These are phyloP conservation scores for Venustaconcha ellipsiformis DNA, from an alignment of 1,140 invertebrate genomes.

Conservation along the genomic window DNA sequence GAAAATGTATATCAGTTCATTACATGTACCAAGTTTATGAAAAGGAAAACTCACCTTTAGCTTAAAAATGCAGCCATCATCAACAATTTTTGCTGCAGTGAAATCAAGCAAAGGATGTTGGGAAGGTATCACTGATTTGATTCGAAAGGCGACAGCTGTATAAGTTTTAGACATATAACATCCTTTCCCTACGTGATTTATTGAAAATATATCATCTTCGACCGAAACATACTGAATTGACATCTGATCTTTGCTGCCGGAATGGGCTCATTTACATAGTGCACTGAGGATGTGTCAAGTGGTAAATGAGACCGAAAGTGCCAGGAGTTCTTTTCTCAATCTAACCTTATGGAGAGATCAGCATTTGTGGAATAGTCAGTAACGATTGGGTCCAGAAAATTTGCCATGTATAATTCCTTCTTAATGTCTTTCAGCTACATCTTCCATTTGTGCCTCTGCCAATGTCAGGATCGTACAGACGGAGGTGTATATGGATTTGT, in stretches of 20 bases:
- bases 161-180: slow-evolving; percentile 27
- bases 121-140: slow-evolving; percentile 20
- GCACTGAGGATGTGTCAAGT: slow-evolving; percentile 23
- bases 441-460: too few relatives aligned
- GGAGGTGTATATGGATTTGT: too few relatives aligned
- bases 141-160: slow-evolving; percentile 29
- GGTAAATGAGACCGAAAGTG: slow-evolving; percentile 33
- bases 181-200: slow-evolving; percentile 6
- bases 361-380: neutral
- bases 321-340: slow-evolving; percentile 3
- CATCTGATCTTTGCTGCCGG: neutral
- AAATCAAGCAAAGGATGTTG: slow-evolving; percentile 32
- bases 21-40: neutral
- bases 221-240: slow-evolving; percentile 28
- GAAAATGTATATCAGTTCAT: neutral
- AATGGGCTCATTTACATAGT: neutral
- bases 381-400: slow-evolving; percentile 4
- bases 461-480: too few relatives aligned
- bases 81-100: slow-evolving; percentile 11
- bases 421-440: neutral
- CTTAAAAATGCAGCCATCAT: slow-evolving; percentile 9
- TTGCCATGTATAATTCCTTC: slow-evolving; percentile 12
- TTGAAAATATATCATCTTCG: slow-evolving; percentile 15
- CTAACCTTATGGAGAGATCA: neutral
- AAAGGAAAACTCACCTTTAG: neutral